Evolutionary conservation across 64 coral and sea anemone species (phyloP), one percentile per base, ranked within the genome.

Genomic region (Stichodactyla mertensii): DNA sequence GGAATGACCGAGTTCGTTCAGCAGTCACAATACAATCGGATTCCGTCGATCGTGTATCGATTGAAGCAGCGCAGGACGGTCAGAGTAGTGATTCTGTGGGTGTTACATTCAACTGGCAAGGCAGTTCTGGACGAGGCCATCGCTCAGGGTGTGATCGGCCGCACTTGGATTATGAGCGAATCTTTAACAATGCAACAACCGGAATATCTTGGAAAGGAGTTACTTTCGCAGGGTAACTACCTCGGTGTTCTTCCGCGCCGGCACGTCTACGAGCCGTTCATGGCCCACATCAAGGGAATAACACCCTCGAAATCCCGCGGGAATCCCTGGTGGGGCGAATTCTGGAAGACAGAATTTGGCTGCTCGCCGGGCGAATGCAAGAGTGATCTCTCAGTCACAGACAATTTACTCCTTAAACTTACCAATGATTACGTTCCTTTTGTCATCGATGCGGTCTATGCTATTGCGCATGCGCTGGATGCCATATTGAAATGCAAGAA

Each of bases 361-460:
- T 95, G 93, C 54, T 70, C 77, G 9, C 77, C 71, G 1, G 87
- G 52, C 12, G 22, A 91, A 70, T 91, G 86, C 9, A 82, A 31
- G 26, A 28, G 88, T 69, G 54, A 87, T 45, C 9, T 94, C 24
- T 18, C 26, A 13, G 84, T 85, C 10, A 80, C 85, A 24, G 93
- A 86, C 16, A 66, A 71, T 67, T 23, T 79, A 4, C 60, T 91
- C 23, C 12, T 67, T 24, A 91, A 95, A 82, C 80, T 95, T 78
- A 77, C 77, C 27, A 90, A 91, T 52, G 86, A 87, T 36, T 91
- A 88, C 15, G 86, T 88, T 10, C 77, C 77, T 7, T 90, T 87
- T 51, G 80, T 95, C 6, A 88, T 95, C 51, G 86, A 91, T 20
- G 93, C 93, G 55, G 89, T 95, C 10, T 91, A 91, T 16, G 93